Conservation (phyloP, 23 tunicate species). For the Clavelina lepadiformis region DNA sequence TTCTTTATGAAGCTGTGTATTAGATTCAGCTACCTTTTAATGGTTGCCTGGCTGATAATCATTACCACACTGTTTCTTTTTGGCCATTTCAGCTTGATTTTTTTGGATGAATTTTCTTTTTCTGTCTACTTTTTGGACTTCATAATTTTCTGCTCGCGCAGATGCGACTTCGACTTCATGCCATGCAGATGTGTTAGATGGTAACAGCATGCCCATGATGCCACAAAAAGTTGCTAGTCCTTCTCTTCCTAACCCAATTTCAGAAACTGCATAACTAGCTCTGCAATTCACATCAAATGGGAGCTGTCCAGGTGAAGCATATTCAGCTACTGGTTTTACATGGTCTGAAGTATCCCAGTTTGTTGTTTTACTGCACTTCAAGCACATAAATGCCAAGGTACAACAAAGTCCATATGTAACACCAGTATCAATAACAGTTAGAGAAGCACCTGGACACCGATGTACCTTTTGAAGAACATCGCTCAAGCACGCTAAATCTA, state of each 20-base stretch:
- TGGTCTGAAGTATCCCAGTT: neutral
- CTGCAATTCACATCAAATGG: conserved; percentile 1
- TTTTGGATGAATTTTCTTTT: no score
- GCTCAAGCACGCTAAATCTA: neutral
- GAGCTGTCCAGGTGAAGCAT: no score
- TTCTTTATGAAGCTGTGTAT: no score
- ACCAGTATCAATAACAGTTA: conserved; percentile 5
- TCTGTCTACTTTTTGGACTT: no score
- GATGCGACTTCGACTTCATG: no score
- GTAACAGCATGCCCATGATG: conserved; percentile 13
- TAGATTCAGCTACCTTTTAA: no score
- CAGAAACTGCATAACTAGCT: conserved; percentile 6
- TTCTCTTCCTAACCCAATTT: conserved; percentile 5
- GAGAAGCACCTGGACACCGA: conserved; percentile 10
- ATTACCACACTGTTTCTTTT: conserved; percentile 6
- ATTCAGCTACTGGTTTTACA: neutral
- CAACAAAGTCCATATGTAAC: neutral
- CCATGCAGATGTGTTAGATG: neutral
- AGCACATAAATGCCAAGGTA: conserved; percentile 11
- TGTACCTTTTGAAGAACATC: neutral
- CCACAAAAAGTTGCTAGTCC: conserved; percentile 9
- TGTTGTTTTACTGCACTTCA: conserved; percentile 4
- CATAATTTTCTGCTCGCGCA: neutral
- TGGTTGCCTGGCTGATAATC: conserved; percentile 3
- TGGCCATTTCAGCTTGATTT: neutral